Percentiles rank a stretch among this genome's conserved stretches.
Evolutionary conservation across 2,888 invertebrate species (phyloP).

Genomic region (Tetheella fluctuosa): DNA sequence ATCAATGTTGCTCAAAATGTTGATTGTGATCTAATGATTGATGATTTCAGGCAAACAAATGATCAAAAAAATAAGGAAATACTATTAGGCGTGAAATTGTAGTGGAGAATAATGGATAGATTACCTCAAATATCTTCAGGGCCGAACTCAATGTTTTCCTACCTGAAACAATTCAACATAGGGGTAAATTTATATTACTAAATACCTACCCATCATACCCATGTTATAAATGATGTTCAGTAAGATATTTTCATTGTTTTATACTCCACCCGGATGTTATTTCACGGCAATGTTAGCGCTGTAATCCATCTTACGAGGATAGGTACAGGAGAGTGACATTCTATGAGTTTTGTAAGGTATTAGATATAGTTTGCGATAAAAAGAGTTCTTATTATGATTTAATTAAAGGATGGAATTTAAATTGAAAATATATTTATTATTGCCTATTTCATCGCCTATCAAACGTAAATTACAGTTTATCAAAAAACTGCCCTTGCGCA

Average conservation of each 20-base stretch:
- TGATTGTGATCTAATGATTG: too few species aligned
- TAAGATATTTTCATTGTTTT: conserved; percentile 9
- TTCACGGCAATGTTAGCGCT: conserved; percentile 25
- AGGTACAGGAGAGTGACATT: neutral
- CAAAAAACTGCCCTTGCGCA: too few species aligned
- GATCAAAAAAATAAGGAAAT: too few species aligned
- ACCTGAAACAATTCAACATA: neutral
- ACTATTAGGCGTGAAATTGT: too few species aligned
- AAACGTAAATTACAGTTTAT: too few species aligned
- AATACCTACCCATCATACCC: conserved; percentile 21
- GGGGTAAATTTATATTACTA: neutral
- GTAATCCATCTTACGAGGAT: conserved; percentile 1
- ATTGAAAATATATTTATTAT: too few species aligned
- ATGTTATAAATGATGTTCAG: conserved; percentile 44
- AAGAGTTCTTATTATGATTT: neutral
- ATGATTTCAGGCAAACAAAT: too few species aligned
- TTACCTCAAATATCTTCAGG: neutral
- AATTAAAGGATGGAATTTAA: neutral
- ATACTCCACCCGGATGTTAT: conserved; percentile 20
- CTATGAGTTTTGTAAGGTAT: neutral
- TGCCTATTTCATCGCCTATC: too few species aligned
- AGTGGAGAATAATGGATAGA: too few species aligned
- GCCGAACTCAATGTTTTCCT: neutral
- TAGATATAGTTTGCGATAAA: neutral
- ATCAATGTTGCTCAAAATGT: too few species aligned